Evolutionary conservation across 2,888 invertebrate species (phyloP).

Genomic region (Drosophila affinis): DNA sequence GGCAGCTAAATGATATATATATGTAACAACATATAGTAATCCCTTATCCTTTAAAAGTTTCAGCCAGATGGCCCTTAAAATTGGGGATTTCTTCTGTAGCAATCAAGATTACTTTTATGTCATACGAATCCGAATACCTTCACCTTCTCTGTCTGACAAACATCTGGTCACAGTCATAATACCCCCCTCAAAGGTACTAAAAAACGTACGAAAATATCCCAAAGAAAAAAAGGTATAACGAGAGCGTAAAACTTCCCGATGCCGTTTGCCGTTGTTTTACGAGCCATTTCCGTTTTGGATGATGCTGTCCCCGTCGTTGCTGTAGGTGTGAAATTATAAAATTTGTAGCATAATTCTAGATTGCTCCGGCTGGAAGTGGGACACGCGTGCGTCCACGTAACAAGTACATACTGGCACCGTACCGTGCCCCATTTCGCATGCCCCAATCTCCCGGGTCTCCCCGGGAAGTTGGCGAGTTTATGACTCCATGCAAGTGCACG

Average conservation of each 20-base stretch:
- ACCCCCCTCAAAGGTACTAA: background rate
- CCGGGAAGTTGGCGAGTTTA: slow-evolving; percentile 32
- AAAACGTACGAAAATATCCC: background rate
- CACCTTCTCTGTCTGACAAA: background rate
- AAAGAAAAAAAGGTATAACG: slow-evolving; percentile 11
- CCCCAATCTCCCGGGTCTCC: slow-evolving; percentile 5
- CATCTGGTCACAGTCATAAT: background rate
- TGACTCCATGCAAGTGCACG: slow-evolving; percentile 46
- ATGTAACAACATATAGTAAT: too few species aligned
- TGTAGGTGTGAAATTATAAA: slow-evolving; percentile 66
- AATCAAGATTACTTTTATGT: too few species aligned
- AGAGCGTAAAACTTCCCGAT: slow-evolving; percentile 55
- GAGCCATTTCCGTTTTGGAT: slow-evolving; percentile 61
- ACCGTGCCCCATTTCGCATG: slow-evolving; percentile 19
- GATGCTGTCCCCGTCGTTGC: slow-evolving; percentile 25
- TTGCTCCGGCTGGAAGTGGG: slow-evolving; percentile 8
- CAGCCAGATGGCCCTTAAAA: background rate
- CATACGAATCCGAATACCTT: too few species aligned
- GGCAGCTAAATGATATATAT: too few species aligned
- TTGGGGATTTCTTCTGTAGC: too few species aligned
- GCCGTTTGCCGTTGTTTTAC: slow-evolving; percentile 59
- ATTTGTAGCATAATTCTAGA: slow-evolving; percentile 61
- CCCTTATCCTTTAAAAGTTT: too few species aligned
- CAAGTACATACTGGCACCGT: slow-evolving; percentile 22
- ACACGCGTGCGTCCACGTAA: slow-evolving; percentile 42